phyloP scores from a whole-genome alignment of 1,140 invertebrate genomes.

The Ceratitis capitata region DNA sequence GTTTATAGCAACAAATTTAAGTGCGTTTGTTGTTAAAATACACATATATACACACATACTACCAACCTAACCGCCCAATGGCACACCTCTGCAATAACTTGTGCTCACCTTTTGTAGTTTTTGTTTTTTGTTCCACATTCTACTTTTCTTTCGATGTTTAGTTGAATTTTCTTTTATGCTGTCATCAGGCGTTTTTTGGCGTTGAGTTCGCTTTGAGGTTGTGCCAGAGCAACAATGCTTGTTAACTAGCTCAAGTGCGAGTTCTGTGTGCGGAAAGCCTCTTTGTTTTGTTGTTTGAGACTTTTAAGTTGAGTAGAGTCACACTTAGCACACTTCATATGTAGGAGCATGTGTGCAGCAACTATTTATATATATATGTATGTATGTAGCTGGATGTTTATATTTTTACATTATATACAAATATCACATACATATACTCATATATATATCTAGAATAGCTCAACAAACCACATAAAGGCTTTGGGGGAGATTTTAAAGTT shows the following conservation, averaged over 20 bases:
- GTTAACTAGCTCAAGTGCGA: constrained; percentile 1
- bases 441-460: no score
- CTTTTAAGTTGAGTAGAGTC: no score
- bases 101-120: background rate
- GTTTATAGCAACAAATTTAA: background rate
- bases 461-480: background rate
- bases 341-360: background rate
- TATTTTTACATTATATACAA: no score
- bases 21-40: background rate
- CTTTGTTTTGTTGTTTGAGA: background rate
- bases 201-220: background rate
- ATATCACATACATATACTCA: no score
- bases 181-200: background rate
- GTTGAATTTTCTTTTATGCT: background rate
- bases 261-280: background rate
- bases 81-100: background rate
- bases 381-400: background rate
- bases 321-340: background rate
- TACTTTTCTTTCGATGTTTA: background rate
- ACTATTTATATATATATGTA: background rate
- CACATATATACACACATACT: background rate
- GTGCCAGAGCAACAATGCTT: background rate
- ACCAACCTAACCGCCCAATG: background rate
- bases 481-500: background rate
- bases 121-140: background rate